Conservation (phyloP, 92 coral and sea anemone species). For the Heliopora coerulea region DNA sequence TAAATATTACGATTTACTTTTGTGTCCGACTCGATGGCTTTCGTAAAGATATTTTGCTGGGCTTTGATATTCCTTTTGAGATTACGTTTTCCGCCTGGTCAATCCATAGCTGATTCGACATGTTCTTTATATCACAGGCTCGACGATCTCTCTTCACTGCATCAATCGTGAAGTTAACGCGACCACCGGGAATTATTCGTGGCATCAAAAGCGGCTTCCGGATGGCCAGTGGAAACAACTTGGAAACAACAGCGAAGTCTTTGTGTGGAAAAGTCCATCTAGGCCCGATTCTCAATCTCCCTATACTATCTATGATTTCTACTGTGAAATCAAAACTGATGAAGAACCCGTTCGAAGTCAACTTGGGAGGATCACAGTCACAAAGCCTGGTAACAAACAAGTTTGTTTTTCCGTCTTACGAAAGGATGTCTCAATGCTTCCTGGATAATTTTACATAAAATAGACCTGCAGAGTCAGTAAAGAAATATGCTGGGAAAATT, state of each 20-base stretch:
- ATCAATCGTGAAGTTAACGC: neutral
- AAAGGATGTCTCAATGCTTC: too few species aligned
- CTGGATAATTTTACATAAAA: too few species aligned
- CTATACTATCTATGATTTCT: slow-evolving; percentile 22
- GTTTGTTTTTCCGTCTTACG: too few species aligned
- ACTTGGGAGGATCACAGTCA: neutral
- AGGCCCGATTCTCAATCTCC: neutral
- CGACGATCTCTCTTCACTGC: neutral
- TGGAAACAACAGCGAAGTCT: neutral
- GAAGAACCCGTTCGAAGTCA: slow-evolving; percentile 7
- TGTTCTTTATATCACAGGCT: too few species aligned
- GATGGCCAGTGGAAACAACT: slow-evolving; percentile 1
- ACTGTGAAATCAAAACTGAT: slow-evolving; percentile 4
- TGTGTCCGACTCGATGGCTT: too few species aligned
- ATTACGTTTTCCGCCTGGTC: too few species aligned
- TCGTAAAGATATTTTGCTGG: too few species aligned
- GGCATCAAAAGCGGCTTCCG: slow-evolving; percentile 26
- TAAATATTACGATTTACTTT: too few species aligned
- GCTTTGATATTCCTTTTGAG: too few species aligned
- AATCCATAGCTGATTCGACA: too few species aligned
- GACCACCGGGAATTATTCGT: neutral
- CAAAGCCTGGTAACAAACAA: slow-evolving; percentile 21
- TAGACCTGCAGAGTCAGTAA: too few species aligned
- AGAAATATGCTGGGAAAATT: too few species aligned
- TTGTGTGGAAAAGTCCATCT: slow-evolving; percentile 1